Evolutionary conservation across 2,113 vertebrate species (phyloP).

Genomic region (Apaloderma vittatum): DNA sequence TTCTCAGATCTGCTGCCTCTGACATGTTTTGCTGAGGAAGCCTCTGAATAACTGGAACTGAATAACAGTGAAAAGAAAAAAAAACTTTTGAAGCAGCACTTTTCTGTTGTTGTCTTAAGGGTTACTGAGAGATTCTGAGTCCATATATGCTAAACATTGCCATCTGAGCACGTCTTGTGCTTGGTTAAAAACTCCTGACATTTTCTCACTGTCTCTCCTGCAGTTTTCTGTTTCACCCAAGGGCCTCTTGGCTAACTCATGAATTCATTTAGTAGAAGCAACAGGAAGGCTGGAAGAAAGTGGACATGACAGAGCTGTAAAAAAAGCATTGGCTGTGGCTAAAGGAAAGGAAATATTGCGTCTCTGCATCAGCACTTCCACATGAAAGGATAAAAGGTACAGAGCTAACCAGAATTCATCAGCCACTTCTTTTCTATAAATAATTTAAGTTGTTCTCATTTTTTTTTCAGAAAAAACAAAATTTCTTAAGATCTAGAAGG

Average conservation of each 20-base stretch:
- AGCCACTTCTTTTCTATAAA: neutral
- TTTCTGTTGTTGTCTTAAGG: neutral
- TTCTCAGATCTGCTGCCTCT: neutral
- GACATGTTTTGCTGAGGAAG: neutral
- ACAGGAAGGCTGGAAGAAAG: conserved; percentile 16
- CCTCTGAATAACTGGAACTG: neutral
- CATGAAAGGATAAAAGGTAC: conserved; percentile 4
- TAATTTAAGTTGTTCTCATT: neutral
- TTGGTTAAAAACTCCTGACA: conserved; percentile 46
- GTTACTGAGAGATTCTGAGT: neutral
- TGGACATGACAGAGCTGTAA: conserved; percentile 13
- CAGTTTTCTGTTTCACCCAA: conserved; percentile 51
- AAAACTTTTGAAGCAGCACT: neutral
- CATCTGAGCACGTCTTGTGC: neutral
- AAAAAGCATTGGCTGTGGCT: neutral
- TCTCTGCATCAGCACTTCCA: neutral
- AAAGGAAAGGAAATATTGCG: neutral
- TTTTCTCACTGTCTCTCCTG: conserved; percentile 18
- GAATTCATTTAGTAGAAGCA: conserved; percentile 38
- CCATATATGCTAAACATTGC: neutral
- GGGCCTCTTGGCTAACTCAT: neutral
- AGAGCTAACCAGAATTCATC: neutral
- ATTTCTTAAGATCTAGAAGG: neutral
- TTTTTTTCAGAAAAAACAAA: neutral
- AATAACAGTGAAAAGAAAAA: conserved; percentile 25